Percentiles rank a stretch among this genome's conserved stretches.
These are phyloP conservation scores for Nezara viridula DNA, from an alignment of 2,888 invertebrate species.

Conservation along the genomic window DNA sequence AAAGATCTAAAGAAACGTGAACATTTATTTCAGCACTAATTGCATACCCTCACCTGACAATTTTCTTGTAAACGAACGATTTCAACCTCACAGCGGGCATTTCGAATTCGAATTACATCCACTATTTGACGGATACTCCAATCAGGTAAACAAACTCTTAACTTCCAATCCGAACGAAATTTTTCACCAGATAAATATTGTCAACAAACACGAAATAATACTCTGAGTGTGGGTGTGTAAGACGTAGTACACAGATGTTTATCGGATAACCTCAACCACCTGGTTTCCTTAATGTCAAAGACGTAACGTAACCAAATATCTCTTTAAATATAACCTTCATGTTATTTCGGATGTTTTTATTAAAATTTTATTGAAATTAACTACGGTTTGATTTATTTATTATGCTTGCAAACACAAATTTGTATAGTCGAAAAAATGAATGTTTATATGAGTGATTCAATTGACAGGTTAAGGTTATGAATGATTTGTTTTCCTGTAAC, in stretches of 20 bases:
- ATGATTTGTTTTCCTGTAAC: not conserved
- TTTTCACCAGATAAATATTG: not conserved
- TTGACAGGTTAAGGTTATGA: not conserved
- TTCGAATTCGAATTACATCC: not conserved
- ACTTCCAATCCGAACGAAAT: not conserved
- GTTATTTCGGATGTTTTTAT: not conserved
- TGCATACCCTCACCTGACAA: not conserved
- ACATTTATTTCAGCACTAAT: not conserved
- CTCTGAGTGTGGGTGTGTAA: not conserved
- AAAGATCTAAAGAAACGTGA: not conserved
- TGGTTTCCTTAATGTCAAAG: not conserved
- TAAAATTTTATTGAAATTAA: too few species aligned
- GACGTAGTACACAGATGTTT: not conserved
- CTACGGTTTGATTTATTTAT: too few species aligned
- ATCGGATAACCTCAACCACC: not conserved
- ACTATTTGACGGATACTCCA: not conserved
- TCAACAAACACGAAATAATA: not conserved
- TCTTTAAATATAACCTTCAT: not conserved
- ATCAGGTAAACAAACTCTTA: not conserved
- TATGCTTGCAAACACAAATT: too few species aligned
- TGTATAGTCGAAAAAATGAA: too few species aligned
- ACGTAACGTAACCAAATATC: too few species aligned
- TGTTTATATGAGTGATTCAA: too few species aligned
- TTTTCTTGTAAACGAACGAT: conserved; percentile 1
- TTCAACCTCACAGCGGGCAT: conserved; percentile 16